Evolutionary conservation across 2,888 invertebrate species (phyloP), one percentile per base, ranked within the genome.

Genomic region (Drosophila buzzatii): DNA sequence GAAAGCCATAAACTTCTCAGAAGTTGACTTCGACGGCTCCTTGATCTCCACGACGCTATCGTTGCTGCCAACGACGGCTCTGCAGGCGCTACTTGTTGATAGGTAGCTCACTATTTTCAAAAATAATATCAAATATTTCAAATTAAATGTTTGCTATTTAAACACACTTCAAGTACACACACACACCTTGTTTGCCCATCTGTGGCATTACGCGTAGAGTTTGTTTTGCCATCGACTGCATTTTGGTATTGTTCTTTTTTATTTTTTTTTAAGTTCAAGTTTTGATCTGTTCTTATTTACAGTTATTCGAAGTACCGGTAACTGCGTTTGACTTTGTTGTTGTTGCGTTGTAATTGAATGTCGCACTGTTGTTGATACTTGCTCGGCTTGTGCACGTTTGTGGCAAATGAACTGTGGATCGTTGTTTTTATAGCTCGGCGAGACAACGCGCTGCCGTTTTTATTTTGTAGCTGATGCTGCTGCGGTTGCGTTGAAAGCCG

Each of bases 1-100:
- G 90, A 97, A 96, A 89, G 96, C 96, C 72, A 95, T 93, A 89
- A 97, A 91, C 73, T 95, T 93, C 33, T 94, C 93, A 73, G 94
- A 95, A 23, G 93, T 89, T 2, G 93, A 90, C 57, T 90, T 89
- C 0, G 84, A 72, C 27, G 79, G 49, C 33, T n/a, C 79, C 33
- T 82, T 79, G 23, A 91, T 84, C 45, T 87, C 89, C 5, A 84
- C 89, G 10, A 85, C 89, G 55, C 60, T 67, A 2, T 77, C 82
- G 14, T 73, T 79, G 45, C 68, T 64, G 12, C 75, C 67, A 3
- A 47, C 51, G n/a, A 81, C 20, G 20, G 74, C 60, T 12, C 69
- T 66, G 58, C 64, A 76, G 27, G 64, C 73, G 31, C 85, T 76
- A 63, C 85, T 89, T 20, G 90, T 91, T 27, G 91, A 88, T 51